Conservation (phyloP, 2,797 vertebrate species). For the Tinamus major region DNA sequence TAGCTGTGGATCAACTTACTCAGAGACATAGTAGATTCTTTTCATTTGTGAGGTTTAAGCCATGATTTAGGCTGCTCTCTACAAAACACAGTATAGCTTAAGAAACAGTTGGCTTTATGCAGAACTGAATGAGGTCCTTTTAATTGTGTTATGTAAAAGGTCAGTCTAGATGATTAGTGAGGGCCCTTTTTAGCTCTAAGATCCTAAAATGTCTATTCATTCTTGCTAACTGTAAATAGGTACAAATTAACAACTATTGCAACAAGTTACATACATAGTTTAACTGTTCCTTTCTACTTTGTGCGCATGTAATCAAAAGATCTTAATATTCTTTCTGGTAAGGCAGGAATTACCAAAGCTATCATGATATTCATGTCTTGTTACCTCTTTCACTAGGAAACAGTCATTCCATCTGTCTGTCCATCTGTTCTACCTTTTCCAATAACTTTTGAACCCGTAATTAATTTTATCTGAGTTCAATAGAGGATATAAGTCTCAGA, state of each 20-base stretch:
- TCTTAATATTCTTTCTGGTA: slow-evolving; percentile 5
- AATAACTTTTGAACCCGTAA: slow-evolving; percentile 51
- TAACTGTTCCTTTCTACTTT: background rate
- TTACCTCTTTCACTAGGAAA: slow-evolving; percentile 59
- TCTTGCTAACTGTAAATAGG: background rate
- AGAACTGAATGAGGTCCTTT: background rate
- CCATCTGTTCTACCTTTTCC: slow-evolving; percentile 65
- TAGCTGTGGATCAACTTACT: background rate
- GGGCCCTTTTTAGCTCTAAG: background rate
- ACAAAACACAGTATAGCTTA: background rate
- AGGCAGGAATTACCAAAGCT: slow-evolving; percentile 21
- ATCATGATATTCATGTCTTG: background rate
- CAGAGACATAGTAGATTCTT: background rate
- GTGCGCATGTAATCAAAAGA: background rate
- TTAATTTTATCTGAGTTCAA: slow-evolving; percentile 34
- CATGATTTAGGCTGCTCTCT: background rate
- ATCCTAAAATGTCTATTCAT: background rate
- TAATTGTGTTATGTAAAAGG: background rate
- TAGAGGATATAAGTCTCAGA: slow-evolving; percentile 31
- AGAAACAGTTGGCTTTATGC: background rate
- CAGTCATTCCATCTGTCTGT: slow-evolving; percentile 66
- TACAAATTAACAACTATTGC: background rate
- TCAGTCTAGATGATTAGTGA: background rate
- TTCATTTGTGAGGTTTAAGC: background rate
- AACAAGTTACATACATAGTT: background rate